Base-by-base conservation (phyloP, 1,140 invertebrate genomes). In the Cotesia vestalis region DNA sequence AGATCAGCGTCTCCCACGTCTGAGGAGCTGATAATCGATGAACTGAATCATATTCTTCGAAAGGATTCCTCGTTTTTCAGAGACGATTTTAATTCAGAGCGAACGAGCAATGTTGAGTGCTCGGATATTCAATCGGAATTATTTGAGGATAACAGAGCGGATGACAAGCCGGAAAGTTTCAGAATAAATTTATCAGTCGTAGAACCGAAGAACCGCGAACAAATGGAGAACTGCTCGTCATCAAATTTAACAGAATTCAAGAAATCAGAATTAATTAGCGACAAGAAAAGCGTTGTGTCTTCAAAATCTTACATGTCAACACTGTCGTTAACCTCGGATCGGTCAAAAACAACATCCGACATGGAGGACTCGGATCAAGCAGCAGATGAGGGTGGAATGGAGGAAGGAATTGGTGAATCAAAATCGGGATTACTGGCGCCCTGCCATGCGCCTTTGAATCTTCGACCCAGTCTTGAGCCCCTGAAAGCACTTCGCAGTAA, bases 401-500 rank as follows among this genome's bases (percentile, higher is more conserved):
- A 14, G 2, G 68, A 38, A 27, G 40, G 52, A 35, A 40, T 53
- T 20, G 63, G 40, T 14, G 59, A 63, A n/a, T 35, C 68, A 20
- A 73, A 71, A 51, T 79, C 75, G 0, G 82, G 83, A 71, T 71
- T 78, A 11, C 71, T 80, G 14, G 83, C 82, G 4, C 81, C 85
- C 2, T 86, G 83, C 70, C 83, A 86, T 55, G 75, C 78, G 2
- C 83, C 85, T 0, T 73, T 83, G 3, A 61, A 83, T 53, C 74
- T 81, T 12, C 69, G 75, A 4, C 82, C 79, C 1, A 85, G 78
- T 69, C 77, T 86, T n/a, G 84, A 86, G 4, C 82, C 82, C 5
- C 60, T 87, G 1, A 78, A 78, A 62, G 79, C 81, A 1, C 38
- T 87, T n/a, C 83, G 72, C 59, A 61, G 73, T 59, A 77, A 80